These are phyloP conservation scores for Heliconius himera DNA, from an alignment of 1,140 invertebrate genomes.

Conservation along the genomic window DNA sequence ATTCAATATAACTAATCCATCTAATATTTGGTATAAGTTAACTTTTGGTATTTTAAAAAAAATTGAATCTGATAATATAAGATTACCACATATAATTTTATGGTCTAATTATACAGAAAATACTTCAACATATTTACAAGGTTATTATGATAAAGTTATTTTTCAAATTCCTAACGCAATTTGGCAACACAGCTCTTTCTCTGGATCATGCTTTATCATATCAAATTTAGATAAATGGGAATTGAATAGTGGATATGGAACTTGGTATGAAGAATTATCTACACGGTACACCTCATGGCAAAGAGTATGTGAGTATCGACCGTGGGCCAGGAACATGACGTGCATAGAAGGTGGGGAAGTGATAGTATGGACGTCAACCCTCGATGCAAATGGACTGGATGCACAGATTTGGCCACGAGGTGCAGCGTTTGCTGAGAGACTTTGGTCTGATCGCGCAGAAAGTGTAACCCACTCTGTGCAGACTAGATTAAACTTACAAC, in stretches of 20 bases:
- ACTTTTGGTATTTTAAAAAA: conserved; percentile 84
- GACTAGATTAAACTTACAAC: conserved; percentile 84
- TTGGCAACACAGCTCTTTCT: conserved; percentile 85
- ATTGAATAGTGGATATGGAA: conserved; percentile 89
- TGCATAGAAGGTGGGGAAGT: conserved; percentile 85
- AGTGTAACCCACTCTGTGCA: conserved; percentile 81
- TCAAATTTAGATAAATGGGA: conserved; percentile 92
- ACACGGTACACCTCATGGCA: conserved; percentile 91
- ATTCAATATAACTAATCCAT: conserved; percentile 85
- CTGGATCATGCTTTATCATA: conserved; percentile 88
- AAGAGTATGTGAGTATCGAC: conserved; percentile 89
- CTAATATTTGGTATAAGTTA: conserved; percentile 87
- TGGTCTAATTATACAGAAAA: conserved; percentile 90
- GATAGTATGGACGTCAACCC: conserved; percentile 86
- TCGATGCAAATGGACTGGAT: conserved; percentile 82
- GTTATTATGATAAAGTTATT: conserved; percentile 76
- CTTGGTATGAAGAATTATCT: conserved; percentile 86
- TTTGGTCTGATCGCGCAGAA: conserved; percentile 69
- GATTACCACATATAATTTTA: conserved; percentile 84
- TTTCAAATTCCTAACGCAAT: conserved; percentile 86
- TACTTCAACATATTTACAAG: conserved; percentile 84
- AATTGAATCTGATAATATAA: conserved; percentile 84
- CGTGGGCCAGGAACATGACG: conserved; percentile 82
- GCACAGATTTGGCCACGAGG: conserved; percentile 86
- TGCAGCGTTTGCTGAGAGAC: conserved; percentile 86